These are phyloP conservation scores for Octodon degus DNA, from an alignment of 2,113 vertebrate species.

Conservation along the genomic window DNA sequence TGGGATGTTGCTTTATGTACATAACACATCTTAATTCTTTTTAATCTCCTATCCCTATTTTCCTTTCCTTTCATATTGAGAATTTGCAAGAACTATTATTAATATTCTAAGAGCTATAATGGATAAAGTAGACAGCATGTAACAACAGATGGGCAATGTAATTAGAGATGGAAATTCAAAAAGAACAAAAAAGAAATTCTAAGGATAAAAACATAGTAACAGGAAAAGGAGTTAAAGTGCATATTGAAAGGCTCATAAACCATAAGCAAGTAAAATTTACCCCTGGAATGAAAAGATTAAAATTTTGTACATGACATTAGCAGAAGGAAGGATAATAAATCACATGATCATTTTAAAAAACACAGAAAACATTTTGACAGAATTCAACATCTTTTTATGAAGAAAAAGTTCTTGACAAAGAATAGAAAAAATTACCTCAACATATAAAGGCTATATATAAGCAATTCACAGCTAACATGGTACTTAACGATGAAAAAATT, in stretches of 20 bases:
- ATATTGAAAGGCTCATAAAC: neutral
- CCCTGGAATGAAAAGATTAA: neutral
- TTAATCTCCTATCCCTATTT: too few species aligned
- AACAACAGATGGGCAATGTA: neutral
- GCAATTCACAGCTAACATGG: neutral
- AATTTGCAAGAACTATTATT: neutral
- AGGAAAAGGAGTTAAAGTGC: neutral
- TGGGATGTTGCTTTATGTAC: too few species aligned
- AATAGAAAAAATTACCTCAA: neutral
- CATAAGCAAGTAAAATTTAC: neutral
- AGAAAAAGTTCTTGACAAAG: neutral
- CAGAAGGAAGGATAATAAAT: neutral
- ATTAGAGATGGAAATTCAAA: neutral
- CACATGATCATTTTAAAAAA: neutral
- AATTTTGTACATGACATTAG: neutral
- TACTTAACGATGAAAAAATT: neutral
- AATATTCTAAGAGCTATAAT: neutral
- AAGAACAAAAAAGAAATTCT: neutral
- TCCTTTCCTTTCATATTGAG: too few species aligned
- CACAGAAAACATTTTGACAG: neutral
- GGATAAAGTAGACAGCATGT: neutral
- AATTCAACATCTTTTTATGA: neutral
- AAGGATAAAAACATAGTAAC: neutral
- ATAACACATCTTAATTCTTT: too few species aligned
- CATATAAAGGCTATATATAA: neutral